phyloP scores from a whole-genome alignment of 1,140 invertebrate genomes.

The Solenopsis fugax region DNA sequence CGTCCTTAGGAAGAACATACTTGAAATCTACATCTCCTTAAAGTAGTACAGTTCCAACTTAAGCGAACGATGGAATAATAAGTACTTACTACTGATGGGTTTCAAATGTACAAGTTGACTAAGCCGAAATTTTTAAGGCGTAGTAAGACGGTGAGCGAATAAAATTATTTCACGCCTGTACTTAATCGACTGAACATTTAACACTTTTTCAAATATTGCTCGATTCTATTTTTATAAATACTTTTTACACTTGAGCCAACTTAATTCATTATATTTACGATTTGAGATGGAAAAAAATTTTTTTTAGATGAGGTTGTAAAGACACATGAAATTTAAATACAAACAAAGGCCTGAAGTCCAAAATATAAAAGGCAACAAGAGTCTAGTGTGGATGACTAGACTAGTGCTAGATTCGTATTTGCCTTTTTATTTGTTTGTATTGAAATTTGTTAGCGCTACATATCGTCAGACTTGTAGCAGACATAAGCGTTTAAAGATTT shows the following conservation, averaged over 20 bases:
- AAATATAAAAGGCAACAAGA: no score
- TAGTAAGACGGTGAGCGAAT: slow-evolving; percentile 37
- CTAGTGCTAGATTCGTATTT: no score
- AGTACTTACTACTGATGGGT: slow-evolving; percentile 72
- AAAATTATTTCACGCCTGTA: slow-evolving; percentile 6
- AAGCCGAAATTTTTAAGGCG: slow-evolving; percentile 61
- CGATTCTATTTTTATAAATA: background rate
- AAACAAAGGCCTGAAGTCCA: no score
- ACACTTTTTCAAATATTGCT: slow-evolving; percentile 26
- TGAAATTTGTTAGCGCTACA: background rate
- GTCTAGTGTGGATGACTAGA: no score
- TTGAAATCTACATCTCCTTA: slow-evolving; percentile 63
- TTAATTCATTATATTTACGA: slow-evolving; percentile 3
- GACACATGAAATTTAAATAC: no score
- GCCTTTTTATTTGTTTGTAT: no score
- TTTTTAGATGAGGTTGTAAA: background rate
- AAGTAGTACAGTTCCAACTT: slow-evolving; percentile 57
- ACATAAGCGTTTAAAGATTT: background rate
- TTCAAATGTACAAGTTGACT: slow-evolving; percentile 71
- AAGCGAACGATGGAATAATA: slow-evolving; percentile 73
- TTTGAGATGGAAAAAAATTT: background rate
- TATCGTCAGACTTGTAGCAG: background rate
- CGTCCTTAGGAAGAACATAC: slow-evolving; percentile 62
- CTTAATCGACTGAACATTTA: slow-evolving; percentile 17
- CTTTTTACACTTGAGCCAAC: slow-evolving; percentile 40